Percentiles rank a stretch among this genome's conserved stretches.
Conservation (phyloP, 2,888 invertebrate genomes). For the Ceramica pisi region DNA sequence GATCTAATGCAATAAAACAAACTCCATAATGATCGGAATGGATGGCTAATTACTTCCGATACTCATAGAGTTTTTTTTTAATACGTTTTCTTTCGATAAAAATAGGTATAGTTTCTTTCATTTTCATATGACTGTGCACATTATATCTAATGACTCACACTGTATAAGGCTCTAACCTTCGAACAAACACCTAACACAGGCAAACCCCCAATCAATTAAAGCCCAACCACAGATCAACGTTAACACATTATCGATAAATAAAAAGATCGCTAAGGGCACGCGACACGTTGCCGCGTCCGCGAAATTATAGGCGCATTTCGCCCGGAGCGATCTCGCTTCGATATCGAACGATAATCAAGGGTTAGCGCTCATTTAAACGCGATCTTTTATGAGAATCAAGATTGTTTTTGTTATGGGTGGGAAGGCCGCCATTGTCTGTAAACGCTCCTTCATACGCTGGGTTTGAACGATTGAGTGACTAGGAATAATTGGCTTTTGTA, state of each 20-base stretch:
- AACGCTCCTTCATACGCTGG: conserved; percentile 30
- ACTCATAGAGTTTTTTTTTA: too few relatives aligned
- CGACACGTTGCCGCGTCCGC: conserved; percentile 57
- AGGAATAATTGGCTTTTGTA: conserved; percentile 20
- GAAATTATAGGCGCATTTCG: conserved; percentile 67
- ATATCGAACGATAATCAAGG: conserved; percentile 69
- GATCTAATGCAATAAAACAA: too few relatives aligned
- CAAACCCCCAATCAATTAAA: conserved; percentile 48
- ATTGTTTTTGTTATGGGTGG: conserved; percentile 39
- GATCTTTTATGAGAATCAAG: conserved; percentile 61
- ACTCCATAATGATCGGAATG: too few relatives aligned
- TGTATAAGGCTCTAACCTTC: too few relatives aligned
- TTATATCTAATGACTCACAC: too few relatives aligned
- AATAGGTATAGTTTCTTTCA: too few relatives aligned
- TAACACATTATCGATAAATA: conserved; percentile 59
- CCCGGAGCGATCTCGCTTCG: conserved; percentile 63
- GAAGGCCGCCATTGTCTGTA: conserved; percentile 35
- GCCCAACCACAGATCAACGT: conserved; percentile 35
- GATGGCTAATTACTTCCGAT: too few relatives aligned
- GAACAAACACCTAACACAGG: not conserved
- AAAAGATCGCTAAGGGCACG: conserved; percentile 63
- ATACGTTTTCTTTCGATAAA: too few relatives aligned
- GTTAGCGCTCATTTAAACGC: conserved; percentile 67
- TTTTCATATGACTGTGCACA: too few relatives aligned
- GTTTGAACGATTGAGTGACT: conserved; percentile 34